A percentile compares a stretch with the other conserved stretches of the same genome.
Conservation (phyloP, 2,113 vertebrate species). For the Ceuthmochares aereus region DNA sequence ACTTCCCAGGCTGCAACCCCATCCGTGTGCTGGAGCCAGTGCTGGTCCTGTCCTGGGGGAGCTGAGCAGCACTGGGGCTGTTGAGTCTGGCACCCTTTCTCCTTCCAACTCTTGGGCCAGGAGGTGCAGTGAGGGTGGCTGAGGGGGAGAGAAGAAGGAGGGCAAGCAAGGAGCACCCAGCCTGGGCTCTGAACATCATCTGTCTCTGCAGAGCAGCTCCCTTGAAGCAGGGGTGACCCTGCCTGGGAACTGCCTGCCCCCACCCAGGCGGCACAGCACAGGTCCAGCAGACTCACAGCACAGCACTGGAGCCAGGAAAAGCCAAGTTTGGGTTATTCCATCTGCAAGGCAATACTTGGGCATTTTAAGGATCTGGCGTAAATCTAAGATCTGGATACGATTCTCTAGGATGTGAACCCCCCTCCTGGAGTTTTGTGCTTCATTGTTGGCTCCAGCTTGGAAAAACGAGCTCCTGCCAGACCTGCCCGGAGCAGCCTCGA, state of each 20-base stretch:
- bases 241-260: neutral
- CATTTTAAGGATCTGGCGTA: neutral
- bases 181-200: neutral
- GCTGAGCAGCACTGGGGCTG: rapidly evolving
- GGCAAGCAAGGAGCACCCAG: neutral
- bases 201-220: rapidly evolving
- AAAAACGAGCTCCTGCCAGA: neutral
- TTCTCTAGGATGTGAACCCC: neutral
- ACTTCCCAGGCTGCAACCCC: rapidly evolving
- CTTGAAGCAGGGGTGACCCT: neutral
- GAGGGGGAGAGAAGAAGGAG: neutral
- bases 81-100: neutral
- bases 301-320: rapidly evolving
- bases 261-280: rapidly evolving
- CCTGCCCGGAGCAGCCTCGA: neutral
- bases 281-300: neutral
- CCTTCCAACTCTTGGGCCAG: neutral
- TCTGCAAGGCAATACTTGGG: neutral
- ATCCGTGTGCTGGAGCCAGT: rapidly evolving
- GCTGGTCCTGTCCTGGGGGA: rapidly evolving
- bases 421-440: neutral
- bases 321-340: neutral
- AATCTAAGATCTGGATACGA: neutral
- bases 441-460: rapidly evolving
- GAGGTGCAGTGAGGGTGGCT: neutral